These are phyloP conservation scores for Homalodisca vitripennis DNA, from an alignment of 1,140 invertebrate species.

Conservation along the genomic window DNA sequence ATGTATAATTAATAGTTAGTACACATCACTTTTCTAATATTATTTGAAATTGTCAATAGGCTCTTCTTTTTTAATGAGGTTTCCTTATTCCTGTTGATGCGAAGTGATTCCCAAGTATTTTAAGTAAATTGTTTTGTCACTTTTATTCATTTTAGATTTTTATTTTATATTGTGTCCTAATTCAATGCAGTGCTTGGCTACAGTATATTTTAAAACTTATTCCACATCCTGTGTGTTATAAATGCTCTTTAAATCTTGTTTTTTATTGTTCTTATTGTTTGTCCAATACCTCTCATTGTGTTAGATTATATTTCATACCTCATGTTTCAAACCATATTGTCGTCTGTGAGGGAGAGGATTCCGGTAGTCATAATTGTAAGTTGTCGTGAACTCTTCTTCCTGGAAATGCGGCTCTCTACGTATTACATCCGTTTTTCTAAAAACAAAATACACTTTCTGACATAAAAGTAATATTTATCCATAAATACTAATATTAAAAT, in stretches of 20 bases:
- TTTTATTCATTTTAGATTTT: too few species aligned
- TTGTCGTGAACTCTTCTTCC: background rate
- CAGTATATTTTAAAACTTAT: background rate
- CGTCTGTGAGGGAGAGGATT: background rate
- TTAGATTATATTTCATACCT: background rate
- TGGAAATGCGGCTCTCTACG: background rate
- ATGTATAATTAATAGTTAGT: too few species aligned
- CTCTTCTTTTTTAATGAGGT: too few species aligned
- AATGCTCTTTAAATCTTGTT: background rate
- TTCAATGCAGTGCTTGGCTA: background rate
- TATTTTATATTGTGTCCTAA: background rate
- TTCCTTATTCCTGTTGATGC: too few species aligned
- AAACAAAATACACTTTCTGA: background rate
- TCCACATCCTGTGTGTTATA: background rate
- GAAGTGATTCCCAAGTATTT: too few species aligned
- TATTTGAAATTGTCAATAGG: too few species aligned
- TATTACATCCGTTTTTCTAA: background rate
- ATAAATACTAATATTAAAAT: background rate
- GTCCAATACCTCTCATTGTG: background rate
- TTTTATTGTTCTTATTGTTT: background rate
- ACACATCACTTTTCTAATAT: too few species aligned
- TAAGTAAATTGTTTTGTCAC: too few species aligned
- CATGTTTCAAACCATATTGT: background rate
- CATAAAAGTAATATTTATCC: background rate
- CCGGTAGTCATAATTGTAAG: background rate